A percentile compares a stretch with the other conserved stretches of the same genome.
These are phyloP conservation scores for Drusus annulatus DNA, from an alignment of 1,140 invertebrate genomes.

Conservation along the genomic window DNA sequence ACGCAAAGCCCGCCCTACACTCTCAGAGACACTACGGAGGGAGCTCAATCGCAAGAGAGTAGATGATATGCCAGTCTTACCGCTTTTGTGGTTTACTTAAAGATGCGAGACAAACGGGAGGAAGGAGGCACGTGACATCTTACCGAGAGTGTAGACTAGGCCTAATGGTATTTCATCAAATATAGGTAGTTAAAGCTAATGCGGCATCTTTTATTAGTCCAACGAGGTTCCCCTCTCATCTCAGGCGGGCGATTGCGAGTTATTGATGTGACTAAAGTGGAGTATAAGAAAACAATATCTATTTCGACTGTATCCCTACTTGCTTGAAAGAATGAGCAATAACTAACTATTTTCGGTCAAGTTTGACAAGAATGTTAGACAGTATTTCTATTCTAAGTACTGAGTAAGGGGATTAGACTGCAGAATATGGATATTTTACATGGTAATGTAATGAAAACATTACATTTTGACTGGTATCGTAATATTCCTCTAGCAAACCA, in stretches of 20 bases:
- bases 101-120: no score
- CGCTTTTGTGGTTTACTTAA: no score
- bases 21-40: no score
- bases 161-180: no score
- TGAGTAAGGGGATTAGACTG: conserved; percentile 38
- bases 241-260: neutral
- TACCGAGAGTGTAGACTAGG: no score
- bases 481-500: no score
- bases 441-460: neutral
- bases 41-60: no score
- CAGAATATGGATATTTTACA: conserved; percentile 38
- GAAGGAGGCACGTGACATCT: no score
- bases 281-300: conserved; percentile 31
- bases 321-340: conserved; percentile 35
- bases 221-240: neutral
- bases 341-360: conserved; percentile 10
- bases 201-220: no score
- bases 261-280: conserved; percentile 13
- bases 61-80: no score
- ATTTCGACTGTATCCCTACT: conserved; percentile 29
- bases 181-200: no score
- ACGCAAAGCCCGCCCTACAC: no score
- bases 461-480: neutral
- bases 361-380: conserved; percentile 17
- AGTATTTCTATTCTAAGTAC: conserved; percentile 35